Percentiles rank a stretch among this genome's conserved stretches.
phyloP scores from a whole-genome alignment of 2,797 vertebrate species.

The Remorina albescens region DNA sequence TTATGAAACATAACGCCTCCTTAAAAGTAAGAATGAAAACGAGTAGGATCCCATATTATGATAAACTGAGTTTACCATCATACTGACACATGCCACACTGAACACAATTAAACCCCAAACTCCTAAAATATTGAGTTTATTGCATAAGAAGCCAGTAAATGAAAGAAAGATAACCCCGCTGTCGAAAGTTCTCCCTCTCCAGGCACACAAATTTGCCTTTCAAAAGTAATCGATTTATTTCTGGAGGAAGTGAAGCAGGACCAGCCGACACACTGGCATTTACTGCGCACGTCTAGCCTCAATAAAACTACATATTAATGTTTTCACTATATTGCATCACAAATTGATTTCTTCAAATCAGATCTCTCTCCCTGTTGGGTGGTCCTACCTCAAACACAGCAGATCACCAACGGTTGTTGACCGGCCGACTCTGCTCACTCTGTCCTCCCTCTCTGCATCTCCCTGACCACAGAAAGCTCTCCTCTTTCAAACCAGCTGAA shows the following conservation, averaged over 20 bases:
- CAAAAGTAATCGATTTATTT: conserved; percentile 29
- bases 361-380: conserved; percentile 14
- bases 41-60: not conserved
- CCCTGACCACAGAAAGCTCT: conserved; percentile 66
- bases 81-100: not conserved
- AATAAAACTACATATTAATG: conserved; percentile 18
- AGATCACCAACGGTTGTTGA: conserved; percentile 49
- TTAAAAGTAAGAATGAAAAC: not conserved
- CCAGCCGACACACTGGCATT: not conserved
- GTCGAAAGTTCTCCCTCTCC: not conserved
- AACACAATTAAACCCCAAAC: not conserved
- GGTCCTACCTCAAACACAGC: conserved; percentile 32
- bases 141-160: not conserved
- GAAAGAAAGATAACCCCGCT: not conserved
- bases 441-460: conserved; percentile 12
- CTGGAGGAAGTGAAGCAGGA: conserved; percentile 12
- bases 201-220: conserved; percentile 20
- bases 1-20: not conserved
- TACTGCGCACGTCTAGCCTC: not conserved
- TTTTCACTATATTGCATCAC: conserved; percentile 39
- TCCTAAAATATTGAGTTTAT: not conserved
- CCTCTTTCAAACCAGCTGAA: conserved; percentile 51
- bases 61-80: not conserved
- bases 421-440: conserved; percentile 37
- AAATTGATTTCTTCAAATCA: conserved; percentile 40